phyloP scores from a whole-genome alignment of 2,113 vertebrate genomes.

The Heteronetta atricapilla region DNA sequence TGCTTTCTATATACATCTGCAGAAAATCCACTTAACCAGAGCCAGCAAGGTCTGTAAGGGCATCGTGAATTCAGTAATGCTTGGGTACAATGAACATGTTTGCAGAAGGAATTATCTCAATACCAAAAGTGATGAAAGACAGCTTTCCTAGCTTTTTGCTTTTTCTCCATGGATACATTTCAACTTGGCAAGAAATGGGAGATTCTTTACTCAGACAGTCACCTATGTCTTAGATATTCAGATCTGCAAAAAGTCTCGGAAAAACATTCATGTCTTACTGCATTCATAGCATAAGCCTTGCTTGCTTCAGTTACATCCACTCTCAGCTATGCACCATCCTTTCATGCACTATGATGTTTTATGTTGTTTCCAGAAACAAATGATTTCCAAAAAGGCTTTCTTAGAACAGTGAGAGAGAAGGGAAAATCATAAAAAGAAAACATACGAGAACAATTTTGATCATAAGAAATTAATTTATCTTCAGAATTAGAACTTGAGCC shows the following conservation, averaged over 20 bases:
- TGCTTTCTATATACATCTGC: not conserved
- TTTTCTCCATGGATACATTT: not conserved
- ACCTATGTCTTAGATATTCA: not conserved
- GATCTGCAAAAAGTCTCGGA: not conserved
- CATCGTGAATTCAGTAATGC: not conserved
- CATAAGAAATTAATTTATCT: not conserved
- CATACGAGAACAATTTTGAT: not conserved
- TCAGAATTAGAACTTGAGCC: not conserved
- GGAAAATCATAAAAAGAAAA: not conserved
- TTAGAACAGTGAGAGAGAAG: not conserved
- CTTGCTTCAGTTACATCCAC: not conserved
- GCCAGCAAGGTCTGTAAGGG: not conserved
- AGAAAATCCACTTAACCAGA: not conserved
- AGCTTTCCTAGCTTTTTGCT: not conserved
- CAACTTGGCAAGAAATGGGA: not conserved
- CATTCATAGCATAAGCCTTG: not conserved
- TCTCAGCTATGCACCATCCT: not conserved
- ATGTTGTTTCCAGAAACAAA: not conserved
- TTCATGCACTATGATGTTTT: not conserved
- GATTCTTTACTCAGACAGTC: not conserved
- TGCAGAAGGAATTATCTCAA: not conserved
- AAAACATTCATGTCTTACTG: not conserved
- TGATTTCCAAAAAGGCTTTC: not conserved
- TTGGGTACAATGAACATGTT: not conserved
- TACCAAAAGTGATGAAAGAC: not conserved